Evolutionary conservation across 1,140 invertebrate species (phyloP).

Genomic region (Globodera rostochiensis): DNA sequence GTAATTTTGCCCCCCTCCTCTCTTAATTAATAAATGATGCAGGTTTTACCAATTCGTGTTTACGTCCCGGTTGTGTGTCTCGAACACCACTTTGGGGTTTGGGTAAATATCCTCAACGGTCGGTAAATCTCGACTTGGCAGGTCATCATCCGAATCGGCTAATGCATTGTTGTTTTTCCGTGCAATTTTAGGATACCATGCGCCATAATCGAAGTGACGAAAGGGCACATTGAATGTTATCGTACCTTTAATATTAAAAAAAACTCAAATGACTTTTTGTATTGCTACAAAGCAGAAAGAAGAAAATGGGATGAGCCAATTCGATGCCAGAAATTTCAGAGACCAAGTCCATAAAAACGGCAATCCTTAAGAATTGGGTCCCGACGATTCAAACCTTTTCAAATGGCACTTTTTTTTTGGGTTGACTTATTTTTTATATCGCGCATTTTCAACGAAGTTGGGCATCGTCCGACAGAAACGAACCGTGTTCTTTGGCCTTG

Average conservation of each 20-base stretch:
- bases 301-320: not conserved
- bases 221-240: constrained; percentile 55
- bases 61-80: constrained; percentile 52
- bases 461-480: not conserved
- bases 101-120: constrained; percentile 54
- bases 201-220: constrained; percentile 54
- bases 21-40: not conserved
- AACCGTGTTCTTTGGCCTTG: constrained; percentile 63
- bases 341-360: not conserved
- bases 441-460: no score
- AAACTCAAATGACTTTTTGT: not conserved
- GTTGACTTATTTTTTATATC: no score
- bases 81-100: constrained; percentile 50
- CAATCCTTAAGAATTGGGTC: no score
- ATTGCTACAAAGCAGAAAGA: constrained; percentile 18
- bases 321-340: not conserved
- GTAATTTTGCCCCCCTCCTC: not conserved
- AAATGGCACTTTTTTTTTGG: no score
- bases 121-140: constrained; percentile 23
- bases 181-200: constrained; percentile 48
- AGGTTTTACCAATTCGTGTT: constrained; percentile 47
- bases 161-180: not conserved
- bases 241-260: constrained; percentile 41
- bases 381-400: no score
- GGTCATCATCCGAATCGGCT: not conserved